Conservation (phyloP, 2,888 invertebrate species). For the Aphodius sticticus region DNA sequence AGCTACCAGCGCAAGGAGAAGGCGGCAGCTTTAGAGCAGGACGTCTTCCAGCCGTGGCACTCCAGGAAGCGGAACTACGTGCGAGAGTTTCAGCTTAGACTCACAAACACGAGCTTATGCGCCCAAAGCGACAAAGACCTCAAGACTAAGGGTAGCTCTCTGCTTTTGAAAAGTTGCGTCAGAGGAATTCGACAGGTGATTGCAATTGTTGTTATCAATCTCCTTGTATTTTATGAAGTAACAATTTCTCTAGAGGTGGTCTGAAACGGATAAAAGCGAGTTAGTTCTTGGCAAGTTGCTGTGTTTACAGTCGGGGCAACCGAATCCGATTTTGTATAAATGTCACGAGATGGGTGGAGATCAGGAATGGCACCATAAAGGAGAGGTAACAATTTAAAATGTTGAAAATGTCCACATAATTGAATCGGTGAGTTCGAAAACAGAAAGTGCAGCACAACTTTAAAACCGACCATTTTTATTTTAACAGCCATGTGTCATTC, state of each 20-base stretch:
- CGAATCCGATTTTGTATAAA: constrained; percentile 78
- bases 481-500: no score
- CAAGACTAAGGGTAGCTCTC: constrained; percentile 78
- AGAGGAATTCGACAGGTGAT: constrained; percentile 75
- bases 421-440: no score
- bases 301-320: constrained; percentile 80
- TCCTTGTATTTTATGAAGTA: not conserved
- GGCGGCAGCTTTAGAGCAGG: constrained; percentile 69
- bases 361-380: constrained; percentile 91
- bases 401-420: no score
- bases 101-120: constrained; percentile 78
- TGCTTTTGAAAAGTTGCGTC: constrained; percentile 76
- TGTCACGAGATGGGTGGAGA: constrained; percentile 92
- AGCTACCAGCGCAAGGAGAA: constrained; percentile 66
- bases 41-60: constrained; percentile 84
- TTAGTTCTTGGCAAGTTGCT: constrained; percentile 83
- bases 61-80: constrained; percentile 79
- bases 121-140: constrained; percentile 79
- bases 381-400: constrained; percentile 63
- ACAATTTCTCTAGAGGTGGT: constrained; percentile 72
- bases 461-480: no score
- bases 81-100: constrained; percentile 75
- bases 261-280: constrained; percentile 83
- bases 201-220: not conserved
- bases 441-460: no score